Conservation (phyloP, 2,113 vertebrate species). For the Desmodus rotundus region DNA sequence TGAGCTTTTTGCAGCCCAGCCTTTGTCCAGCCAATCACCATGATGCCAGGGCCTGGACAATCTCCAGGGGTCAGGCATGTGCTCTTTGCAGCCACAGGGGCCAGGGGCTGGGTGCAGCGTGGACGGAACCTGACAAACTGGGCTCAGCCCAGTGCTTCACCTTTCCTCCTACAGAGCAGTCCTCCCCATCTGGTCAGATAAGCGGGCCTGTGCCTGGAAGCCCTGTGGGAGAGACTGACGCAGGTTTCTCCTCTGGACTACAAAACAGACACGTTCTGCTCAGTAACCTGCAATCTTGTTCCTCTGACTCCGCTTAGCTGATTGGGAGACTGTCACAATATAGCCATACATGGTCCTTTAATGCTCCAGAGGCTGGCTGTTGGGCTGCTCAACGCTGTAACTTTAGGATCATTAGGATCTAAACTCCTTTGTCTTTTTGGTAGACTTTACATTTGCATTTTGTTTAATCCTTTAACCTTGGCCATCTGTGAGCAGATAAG, state of each 20-base stretch:
- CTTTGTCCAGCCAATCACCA: background rate
- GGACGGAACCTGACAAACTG: background rate
- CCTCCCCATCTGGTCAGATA: background rate
- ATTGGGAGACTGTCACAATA: rapidly evolving
- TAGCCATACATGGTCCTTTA: background rate
- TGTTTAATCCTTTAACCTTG: constrained; percentile 7
- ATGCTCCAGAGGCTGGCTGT: background rate
- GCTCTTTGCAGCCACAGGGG: background rate
- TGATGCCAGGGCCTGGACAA: background rate
- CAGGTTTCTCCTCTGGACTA: background rate
- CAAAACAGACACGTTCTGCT: background rate
- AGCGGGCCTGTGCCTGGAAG: background rate
- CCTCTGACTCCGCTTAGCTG: background rate
- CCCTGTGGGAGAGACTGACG: background rate
- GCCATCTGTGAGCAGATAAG: constrained; percentile 22
- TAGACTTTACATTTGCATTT: background rate
- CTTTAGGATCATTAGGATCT: background rate
- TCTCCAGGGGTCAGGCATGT: background rate
- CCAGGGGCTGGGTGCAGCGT: background rate
- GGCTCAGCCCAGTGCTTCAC: background rate
- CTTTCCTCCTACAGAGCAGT: background rate
- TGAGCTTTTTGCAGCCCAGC: background rate
- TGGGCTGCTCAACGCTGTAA: background rate
- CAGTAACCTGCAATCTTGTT: background rate
- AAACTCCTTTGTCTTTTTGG: constrained; percentile 5